Evolutionary conservation across 2,797 vertebrate species (phyloP).

Genomic region (Sebastiscus tertius): DNA sequence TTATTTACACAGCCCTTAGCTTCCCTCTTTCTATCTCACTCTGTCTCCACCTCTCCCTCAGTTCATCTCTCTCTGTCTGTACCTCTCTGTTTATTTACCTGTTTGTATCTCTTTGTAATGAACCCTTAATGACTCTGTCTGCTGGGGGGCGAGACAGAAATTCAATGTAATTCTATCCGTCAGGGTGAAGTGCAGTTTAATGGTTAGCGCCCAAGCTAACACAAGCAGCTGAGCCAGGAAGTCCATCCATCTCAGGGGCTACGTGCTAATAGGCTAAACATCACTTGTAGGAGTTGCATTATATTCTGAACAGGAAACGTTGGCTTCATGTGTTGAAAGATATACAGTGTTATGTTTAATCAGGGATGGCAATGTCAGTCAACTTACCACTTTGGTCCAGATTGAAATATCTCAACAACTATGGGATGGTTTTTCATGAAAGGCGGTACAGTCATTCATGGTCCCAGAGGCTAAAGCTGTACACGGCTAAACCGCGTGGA

Average conservation of each 20-base stretch:
- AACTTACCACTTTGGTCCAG: no score
- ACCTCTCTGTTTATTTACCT: background rate
- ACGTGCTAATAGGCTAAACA: background rate
- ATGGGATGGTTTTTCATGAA: no score
- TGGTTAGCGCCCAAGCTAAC: constrained; percentile 10
- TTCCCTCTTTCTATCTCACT: background rate
- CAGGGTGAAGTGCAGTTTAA: constrained; percentile 43
- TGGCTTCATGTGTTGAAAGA: background rate
- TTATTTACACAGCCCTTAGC: constrained; percentile 9
- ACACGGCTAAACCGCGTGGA: no score
- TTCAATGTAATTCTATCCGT: constrained; percentile 21
- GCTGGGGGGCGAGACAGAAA: background rate
- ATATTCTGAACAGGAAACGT: no score
- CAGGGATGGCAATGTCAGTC: background rate
- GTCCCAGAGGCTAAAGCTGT: no score
- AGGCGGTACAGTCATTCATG: no score
- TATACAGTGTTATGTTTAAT: background rate
- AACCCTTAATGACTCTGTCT: constrained; percentile 48
- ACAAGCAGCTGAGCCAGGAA: constrained; percentile 4
- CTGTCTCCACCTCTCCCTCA: background rate
- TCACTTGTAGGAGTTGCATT: no score
- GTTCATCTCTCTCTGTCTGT: background rate
- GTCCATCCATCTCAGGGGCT: background rate
- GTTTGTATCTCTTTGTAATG: constrained; percentile 18
- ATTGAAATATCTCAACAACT: no score